Base-by-base conservation (phyloP, 2,888 invertebrate species). In the Cheilosia grossa region DNA sequence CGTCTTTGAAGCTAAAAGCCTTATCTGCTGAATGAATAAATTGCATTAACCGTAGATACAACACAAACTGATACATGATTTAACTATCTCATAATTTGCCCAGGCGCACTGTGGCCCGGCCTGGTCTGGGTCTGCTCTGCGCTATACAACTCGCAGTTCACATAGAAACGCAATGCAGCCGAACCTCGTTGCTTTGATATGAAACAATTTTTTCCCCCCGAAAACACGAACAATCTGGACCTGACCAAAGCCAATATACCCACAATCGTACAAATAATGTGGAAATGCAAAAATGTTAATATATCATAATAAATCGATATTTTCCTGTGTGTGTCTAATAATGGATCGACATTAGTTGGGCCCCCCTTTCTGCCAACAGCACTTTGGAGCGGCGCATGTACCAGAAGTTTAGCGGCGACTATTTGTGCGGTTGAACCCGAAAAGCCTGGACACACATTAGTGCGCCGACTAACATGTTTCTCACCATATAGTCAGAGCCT, bases 51-150 rank as follows among this genome's bases (percentile, higher is more conserved):
- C 81, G 70, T 58, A 77, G 67, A 82, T 72, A 85, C 73, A 53
- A 30, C 61, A 40, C 49, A 49, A 72, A 72, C 81, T 67, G 67
- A 67, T 67, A 81, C 85, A 85, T 81, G 85, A 85, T 85, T 85
- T 81, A 73, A 85, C 85, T 85, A 85, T 81, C 85, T 85, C 85
- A 85, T 85, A 85, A 85, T 85, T 85, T 75, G 70, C 85, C 67
- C 67, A 77, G 37, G 59, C 66, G 59, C 13, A 13, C 13, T 37
- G 37, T 13, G 13, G 37, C 10, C 54, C 72, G 54, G n/a, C n/a
- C n/a, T n/a, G 4, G 42, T 17, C 33, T 13, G 13, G 47, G 17
- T 47, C 61, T n/a, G 47, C 40, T 17, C 19, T 75, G 61, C 70
- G 21, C 49, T 44, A 27, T 13, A 59, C 27, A 13, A 27, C 66